These are phyloP conservation scores for Cepaea hortensis DNA, from an alignment of 2,888 invertebrate species.

Conservation along the genomic window DNA sequence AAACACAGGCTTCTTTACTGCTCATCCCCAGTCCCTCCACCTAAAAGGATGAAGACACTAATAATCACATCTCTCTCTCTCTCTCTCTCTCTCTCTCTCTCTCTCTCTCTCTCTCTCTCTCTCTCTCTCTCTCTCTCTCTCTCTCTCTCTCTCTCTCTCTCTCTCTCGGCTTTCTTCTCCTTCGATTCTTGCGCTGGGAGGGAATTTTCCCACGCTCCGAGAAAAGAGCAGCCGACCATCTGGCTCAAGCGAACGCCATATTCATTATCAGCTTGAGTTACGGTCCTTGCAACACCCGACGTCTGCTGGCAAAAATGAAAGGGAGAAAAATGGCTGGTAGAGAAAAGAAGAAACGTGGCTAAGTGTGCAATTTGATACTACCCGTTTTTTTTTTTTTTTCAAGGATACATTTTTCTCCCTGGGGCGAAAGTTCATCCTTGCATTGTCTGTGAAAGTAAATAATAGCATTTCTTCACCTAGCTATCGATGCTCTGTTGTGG, in stretches of 20 bases:
- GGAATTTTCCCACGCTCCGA: conserved; percentile 54
- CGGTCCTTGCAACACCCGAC: conserved; percentile 24
- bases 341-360: background rate
- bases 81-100: too few relatives aligned
- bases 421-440: conserved; percentile 9
- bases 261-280: conserved; percentile 40
- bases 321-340: background rate
- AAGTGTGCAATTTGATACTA: conserved; percentile 25
- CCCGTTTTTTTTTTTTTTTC: conserved; percentile 9
- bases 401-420: background rate
- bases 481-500: too few relatives aligned
- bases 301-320: conserved; percentile 17
- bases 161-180: too few relatives aligned
- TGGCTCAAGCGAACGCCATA: conserved; percentile 51
- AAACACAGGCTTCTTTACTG: too few relatives aligned
- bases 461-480: background rate
- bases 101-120: too few relatives aligned
- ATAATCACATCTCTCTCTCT: too few relatives aligned
- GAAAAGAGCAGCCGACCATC: conserved; percentile 44
- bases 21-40: too few relatives aligned
- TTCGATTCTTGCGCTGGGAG: background rate
- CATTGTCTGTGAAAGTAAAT: background rate
- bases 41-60: too few relatives aligned
- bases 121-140: too few relatives aligned
- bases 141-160: too few relatives aligned